Conservation (phyloP, 2,888 invertebrate species). For the Atherix ibis region DNA sequence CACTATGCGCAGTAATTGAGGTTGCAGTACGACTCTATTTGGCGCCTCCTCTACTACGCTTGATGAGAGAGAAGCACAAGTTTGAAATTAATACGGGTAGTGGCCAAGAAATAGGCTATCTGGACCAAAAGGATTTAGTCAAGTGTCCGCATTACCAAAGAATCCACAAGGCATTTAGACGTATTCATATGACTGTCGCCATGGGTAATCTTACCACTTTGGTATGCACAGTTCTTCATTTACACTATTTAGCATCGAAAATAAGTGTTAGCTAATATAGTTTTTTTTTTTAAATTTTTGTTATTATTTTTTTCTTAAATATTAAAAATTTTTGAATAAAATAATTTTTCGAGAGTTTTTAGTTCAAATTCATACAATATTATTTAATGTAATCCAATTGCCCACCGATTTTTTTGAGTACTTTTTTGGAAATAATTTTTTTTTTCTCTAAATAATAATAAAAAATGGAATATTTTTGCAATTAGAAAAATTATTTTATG, state of each 20-base stretch:
- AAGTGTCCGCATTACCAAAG: constrained; percentile 66
- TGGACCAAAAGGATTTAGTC: constrained; percentile 51
- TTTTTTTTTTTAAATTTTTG: no score
- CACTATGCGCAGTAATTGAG: constrained; percentile 41
- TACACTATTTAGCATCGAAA: constrained; percentile 45
- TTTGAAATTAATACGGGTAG: constrained; percentile 62
- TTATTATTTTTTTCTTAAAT: no score
- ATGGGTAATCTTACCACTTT: constrained; percentile 62
- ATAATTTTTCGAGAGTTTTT: no score
- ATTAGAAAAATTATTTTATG: no score
- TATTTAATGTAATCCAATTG: no score
- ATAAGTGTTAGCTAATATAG: constrained; percentile 20
- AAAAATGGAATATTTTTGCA: no score
- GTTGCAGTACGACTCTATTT: constrained; percentile 59
- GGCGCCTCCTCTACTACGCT: constrained; percentile 53
- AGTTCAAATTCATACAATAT: no score
- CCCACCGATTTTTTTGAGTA: no score
- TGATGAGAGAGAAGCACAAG: constrained; percentile 57
- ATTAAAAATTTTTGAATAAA: no score
- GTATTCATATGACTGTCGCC: constrained; percentile 61
- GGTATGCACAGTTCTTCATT: constrained; percentile 48
- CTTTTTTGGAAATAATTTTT: no score
- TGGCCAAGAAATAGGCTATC: constrained; percentile 61
- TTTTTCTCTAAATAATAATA: no score
- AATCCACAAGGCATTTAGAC: constrained; percentile 57